Conservation (phyloP, 2,888 invertebrate species). For the Ophonus ardosiacus region DNA sequence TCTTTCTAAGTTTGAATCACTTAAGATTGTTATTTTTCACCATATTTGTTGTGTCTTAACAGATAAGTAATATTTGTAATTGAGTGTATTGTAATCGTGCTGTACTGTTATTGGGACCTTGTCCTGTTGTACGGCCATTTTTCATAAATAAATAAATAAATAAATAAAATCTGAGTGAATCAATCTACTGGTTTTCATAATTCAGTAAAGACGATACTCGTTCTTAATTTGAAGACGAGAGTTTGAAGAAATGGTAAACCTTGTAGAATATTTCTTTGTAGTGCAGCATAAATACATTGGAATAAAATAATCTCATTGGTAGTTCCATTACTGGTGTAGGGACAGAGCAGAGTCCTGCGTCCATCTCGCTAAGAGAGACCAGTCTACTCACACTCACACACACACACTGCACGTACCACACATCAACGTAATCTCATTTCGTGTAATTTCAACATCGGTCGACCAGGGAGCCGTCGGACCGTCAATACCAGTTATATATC, state of each 20-base stretch:
- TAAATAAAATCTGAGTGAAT: too few relatives aligned
- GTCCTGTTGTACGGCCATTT: too few relatives aligned
- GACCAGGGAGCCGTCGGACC: conserved; percentile 70
- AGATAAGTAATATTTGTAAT: too few relatives aligned
- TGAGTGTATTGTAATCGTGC: too few relatives aligned
- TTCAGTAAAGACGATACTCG: too few relatives aligned
- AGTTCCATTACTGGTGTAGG: conserved; percentile 14
- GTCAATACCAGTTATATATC: conserved; percentile 76
- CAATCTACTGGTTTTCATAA: too few relatives aligned
- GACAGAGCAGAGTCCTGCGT: not conserved
- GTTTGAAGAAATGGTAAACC: not conserved
- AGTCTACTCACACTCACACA: conserved; percentile 9
- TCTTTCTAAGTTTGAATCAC: too few relatives aligned
- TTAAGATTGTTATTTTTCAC: too few relatives aligned
- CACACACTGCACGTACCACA: conserved; percentile 49
- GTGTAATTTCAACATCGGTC: conserved; percentile 69
- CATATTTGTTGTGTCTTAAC: too few relatives aligned
- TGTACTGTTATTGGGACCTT: too few relatives aligned
- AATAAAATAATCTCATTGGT: conserved; percentile 47
- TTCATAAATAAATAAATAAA: too few relatives aligned
- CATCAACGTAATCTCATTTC: conserved; percentile 70
- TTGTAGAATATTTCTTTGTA: not conserved
- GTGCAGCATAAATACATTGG: not conserved
- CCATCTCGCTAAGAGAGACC: not conserved
- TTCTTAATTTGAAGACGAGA: not conserved